Conservation (phyloP, 2,888 invertebrate genomes). For the Stenodera caucasica region DNA sequence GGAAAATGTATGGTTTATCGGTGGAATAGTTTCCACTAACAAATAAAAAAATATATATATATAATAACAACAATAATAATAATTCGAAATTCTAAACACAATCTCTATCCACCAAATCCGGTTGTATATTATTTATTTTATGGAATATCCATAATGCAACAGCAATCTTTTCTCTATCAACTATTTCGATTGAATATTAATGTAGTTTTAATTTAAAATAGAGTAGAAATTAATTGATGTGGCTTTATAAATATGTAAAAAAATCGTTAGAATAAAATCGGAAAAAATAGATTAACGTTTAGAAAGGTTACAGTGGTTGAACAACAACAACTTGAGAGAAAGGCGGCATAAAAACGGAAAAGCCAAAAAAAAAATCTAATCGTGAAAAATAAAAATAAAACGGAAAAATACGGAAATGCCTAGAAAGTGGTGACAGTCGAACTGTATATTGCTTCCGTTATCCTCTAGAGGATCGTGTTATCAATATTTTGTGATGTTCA, state of each 20-base stretch:
- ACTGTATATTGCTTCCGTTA: slow-evolving; percentile 45
- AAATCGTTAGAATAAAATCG: background rate
- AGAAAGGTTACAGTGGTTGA: too few relatives aligned
- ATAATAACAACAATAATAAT: background rate
- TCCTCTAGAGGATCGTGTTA: slow-evolving; percentile 44
- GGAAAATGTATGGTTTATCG: background rate
- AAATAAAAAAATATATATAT: background rate
- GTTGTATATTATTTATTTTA: background rate
- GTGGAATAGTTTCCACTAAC: background rate
- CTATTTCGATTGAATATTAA: background rate
- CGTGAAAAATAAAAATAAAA: background rate
- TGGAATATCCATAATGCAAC: background rate
- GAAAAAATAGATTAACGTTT: too few relatives aligned
- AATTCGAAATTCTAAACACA: too few relatives aligned
- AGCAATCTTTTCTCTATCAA: background rate
- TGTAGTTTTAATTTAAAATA: background rate
- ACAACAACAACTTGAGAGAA: too few relatives aligned
- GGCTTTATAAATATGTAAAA: background rate
- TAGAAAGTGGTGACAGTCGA: slow-evolving; percentile 37
- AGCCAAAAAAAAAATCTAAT: background rate
- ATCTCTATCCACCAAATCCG: too few relatives aligned
- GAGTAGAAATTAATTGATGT: background rate
- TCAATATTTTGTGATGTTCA: slow-evolving; percentile 44
- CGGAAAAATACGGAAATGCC: slow-evolving; percentile 8
- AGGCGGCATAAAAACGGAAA: background rate